Conservation (phyloP, 1,140 invertebrate species). For the Atta cephalotes region DNA sequence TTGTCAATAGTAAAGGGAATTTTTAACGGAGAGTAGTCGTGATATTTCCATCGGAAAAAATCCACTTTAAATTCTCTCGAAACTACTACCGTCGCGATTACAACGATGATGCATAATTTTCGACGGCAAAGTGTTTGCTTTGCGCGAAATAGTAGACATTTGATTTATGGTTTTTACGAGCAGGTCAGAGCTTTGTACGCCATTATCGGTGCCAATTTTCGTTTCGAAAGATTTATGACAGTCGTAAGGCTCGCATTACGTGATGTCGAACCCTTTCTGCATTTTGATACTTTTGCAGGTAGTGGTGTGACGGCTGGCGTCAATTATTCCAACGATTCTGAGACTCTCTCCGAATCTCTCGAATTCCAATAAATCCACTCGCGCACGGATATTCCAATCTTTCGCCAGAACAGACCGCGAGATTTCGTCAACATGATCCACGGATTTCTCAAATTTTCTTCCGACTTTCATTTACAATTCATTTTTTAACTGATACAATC, state of each 20-base stretch:
- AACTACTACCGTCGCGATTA: not conserved
- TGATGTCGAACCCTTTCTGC: slow-evolving; percentile 46
- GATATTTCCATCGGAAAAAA: not conserved
- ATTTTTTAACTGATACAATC: not conserved
- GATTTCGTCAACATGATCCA: slow-evolving; percentile 4
- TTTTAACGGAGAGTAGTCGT: not conserved
- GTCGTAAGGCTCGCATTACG: slow-evolving; percentile 56
- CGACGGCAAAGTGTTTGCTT: slow-evolving; percentile 47
- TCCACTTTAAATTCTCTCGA: not conserved
- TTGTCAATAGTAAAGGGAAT: not conserved
- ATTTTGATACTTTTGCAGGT: slow-evolving; percentile 56
- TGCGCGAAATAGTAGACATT: slow-evolving; percentile 59
- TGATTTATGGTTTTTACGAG: slow-evolving; percentile 62
- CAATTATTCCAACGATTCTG: slow-evolving; percentile 44
- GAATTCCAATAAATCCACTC: slow-evolving; percentile 33
- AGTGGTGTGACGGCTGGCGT: not conserved
- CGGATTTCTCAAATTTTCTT: slow-evolving; percentile 13
- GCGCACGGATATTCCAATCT: slow-evolving; percentile 22
- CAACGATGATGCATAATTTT: slow-evolving; percentile 30
- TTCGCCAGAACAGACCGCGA: not conserved
- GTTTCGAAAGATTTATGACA: slow-evolving; percentile 37
- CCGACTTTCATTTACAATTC: not conserved
- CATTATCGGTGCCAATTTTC: slow-evolving; percentile 56
- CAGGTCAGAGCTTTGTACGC: slow-evolving; percentile 14
- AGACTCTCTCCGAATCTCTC: not conserved